Base-by-base conservation (phyloP, 2,113 vertebrate genomes). In the Hippoglossus stenolepis region DNA sequence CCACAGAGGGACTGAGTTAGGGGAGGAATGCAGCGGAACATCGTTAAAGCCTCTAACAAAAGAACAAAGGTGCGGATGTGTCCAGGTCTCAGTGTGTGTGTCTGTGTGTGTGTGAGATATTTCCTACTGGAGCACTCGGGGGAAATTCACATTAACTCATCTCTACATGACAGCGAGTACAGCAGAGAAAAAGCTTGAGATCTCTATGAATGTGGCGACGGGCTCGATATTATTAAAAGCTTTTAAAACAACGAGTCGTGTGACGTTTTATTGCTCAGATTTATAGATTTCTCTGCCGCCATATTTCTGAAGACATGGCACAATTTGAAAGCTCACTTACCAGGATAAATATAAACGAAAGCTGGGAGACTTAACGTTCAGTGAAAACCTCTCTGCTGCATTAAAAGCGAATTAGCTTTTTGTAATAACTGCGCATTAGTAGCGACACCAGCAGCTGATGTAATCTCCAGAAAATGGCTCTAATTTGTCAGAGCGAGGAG, bases 21-120 rank as follows among this genome's bases (percentile, higher is more conserved):
- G 5, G 28, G 57, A 91, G 93, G 94, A 95, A 95, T 95, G 93
- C 94, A 61, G 93, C 93, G 94, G 91, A 95, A 95, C 94, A 92
- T 91, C 89, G 92, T 95, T 94, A 95, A 95, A 93, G 86, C 84
- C 80, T 86, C 89, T 77, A 87, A 92, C 92, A 91, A 93, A 94
- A 95, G 92, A 95, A 94, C 92, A 95, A 94, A 95, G 93, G 78
- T 86, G 75, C 85, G 87, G 89, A 92, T 89, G 87, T 90, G 87
- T 92, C 89, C 88, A 77, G 86, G 81, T 89, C 78, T 65, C 21
- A 15, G 40, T 73, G 69, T 54, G 65, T 73, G 65, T 68, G 57
- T 31, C 1, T 28, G 3, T 28, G 28, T 31, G 28, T 31, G 40
- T 73, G 69, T 54, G 65, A n/a, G 80, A 67, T 54, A 71, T 79